Conservation (phyloP, 2,113 vertebrate genomes). For the Ailurus styani region DNA sequence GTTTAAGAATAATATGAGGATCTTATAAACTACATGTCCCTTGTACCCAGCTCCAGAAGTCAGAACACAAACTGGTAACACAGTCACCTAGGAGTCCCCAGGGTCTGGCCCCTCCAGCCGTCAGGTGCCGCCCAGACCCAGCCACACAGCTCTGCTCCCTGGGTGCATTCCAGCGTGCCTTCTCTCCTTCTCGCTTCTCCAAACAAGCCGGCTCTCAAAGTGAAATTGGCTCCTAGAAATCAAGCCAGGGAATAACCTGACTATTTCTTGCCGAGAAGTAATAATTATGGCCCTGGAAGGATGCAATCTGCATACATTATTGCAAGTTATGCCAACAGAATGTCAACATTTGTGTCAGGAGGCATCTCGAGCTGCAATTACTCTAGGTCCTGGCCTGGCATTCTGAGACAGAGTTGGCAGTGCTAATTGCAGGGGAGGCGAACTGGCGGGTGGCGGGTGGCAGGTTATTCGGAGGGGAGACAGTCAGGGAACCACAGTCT, state of each 20-base stretch:
- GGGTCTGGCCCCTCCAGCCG: not conserved
- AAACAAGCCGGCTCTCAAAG: conserved; percentile 30
- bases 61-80: not conserved
- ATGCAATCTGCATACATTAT: conserved; percentile 88
- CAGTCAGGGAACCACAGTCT: not conserved
- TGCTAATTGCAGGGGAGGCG: conserved; percentile 63
- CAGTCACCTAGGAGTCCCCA: not conserved
- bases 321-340: conserved; percentile 88
- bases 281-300: conserved; percentile 84
- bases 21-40: not conserved
- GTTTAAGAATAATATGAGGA: not conserved
- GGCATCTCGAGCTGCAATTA: conserved; percentile 82
- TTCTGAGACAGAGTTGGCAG: conserved; percentile 48
- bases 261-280: conserved; percentile 82
- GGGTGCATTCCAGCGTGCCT: not conserved
- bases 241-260: conserved; percentile 83
- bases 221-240: conserved; percentile 78
- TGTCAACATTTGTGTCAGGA: conserved; percentile 87
- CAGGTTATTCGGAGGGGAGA: not conserved
- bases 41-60: not conserved
- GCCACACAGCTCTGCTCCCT: not conserved
- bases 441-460: conserved; percentile 6
- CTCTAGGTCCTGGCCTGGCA: conserved; percentile 73
- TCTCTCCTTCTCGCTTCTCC: conserved; percentile 43
- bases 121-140: not conserved